Evolutionary conservation across 2,113 vertebrate species (phyloP).

Genomic region (Labeo rohita): DNA sequence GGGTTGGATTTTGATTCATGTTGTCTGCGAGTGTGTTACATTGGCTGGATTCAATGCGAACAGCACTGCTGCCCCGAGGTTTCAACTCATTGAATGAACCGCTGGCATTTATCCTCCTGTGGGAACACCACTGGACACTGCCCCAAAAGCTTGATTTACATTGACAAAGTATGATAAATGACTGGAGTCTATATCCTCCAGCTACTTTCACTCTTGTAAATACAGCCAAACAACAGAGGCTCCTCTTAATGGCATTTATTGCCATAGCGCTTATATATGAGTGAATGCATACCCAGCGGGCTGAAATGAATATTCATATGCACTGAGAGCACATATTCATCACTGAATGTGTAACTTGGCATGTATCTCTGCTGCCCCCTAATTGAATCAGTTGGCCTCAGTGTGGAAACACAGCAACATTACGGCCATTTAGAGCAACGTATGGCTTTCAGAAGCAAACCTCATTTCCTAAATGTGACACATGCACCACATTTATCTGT

Average conservation of each 20-base stretch:
- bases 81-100: constrained; percentile 31
- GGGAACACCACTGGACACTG: constrained; percentile 16
- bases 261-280: constrained; percentile 40
- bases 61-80: background rate
- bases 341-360: constrained; percentile 56
- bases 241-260: constrained; percentile 33
- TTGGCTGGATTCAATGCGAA: background rate
- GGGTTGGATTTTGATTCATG: background rate
- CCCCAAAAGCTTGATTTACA: constrained; percentile 48
- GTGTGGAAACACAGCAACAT: constrained; percentile 62
- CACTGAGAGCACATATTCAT: constrained; percentile 60
- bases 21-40: background rate
- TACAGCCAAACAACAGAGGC: constrained; percentile 37
- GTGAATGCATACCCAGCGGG: constrained; percentile 60
- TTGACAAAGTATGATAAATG: constrained; percentile 45
- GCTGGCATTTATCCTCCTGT: constrained; percentile 10
- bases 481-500: constrained; percentile 18
- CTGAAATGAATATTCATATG: constrained; percentile 68
- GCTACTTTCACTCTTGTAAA: constrained; percentile 30
- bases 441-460: constrained; percentile 42
- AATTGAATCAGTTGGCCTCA: constrained; percentile 55
- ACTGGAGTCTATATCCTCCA: background rate
- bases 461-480: constrained; percentile 36
- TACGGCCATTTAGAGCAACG: constrained; percentile 53
- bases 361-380: constrained; percentile 51